Evolutionary conservation across 2,113 vertebrate genomes (phyloP), one percentile per base, ranked within the genome.

Genomic region (Meles meles): DNA sequence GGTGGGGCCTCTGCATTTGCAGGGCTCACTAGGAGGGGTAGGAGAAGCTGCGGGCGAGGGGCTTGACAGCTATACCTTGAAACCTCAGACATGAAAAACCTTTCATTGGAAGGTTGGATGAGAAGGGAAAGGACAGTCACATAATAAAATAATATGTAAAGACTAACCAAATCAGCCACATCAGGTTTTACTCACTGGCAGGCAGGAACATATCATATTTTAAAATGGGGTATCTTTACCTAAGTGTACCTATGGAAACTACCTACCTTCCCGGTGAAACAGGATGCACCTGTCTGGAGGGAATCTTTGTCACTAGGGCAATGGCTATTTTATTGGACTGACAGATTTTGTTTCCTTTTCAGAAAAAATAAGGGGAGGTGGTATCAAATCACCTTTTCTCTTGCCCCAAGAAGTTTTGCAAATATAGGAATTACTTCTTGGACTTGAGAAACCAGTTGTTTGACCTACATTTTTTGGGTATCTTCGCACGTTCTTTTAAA

Each of bases 141-240:
- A 3, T 67, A 94, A 55, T 95, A 88, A 94, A 96, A 95, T 97
- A 71, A 83, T 49, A 96, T 92, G 95, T 80, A 96, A 97, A 97
- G 80, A 71, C 34, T 74, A 97, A 89, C 49, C 96, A 97, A 93
- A 96, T 96, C 57, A 77, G 7, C 87, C 61, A 27, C 72, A 74
- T 29, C 2, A 63, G 89, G 27, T 80, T 88, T 91, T 81, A 13
- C 49, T 88, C 52, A 4, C n/a, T 34, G 39, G 42, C 65, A 90
- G 74, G 63, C 47, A 94, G 77, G 44, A 85, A 52, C 39, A 59
- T 42, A 31, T 2, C 25, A 7, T 61, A 37, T 67, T 93, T 88
- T 65, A 96, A 95, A 94, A 59, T 63, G 39, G 37, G 37, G 27
- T 82, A 18, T 71, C 91, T 57, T 95, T 39, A 37, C 89, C 55